A percentile compares a stretch with the other conserved stretches of the same genome.
Conservation (phyloP, 2,888 invertebrate species). For the Macrosiphum euphorbiae region DNA sequence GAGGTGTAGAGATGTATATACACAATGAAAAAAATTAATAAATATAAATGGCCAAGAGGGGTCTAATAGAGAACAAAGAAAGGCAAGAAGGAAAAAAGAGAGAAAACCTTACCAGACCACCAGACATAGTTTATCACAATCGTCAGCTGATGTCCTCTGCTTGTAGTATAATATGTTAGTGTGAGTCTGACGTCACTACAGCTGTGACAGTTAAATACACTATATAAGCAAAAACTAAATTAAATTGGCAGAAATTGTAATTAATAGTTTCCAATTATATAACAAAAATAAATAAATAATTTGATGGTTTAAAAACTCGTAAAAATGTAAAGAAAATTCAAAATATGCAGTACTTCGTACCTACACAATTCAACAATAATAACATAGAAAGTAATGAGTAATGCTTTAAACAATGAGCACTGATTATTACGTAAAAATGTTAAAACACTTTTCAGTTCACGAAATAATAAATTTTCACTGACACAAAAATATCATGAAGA, state of each 20-base stretch:
- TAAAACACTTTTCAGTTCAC: background rate
- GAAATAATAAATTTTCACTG: background rate
- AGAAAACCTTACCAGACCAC: constrained; percentile 49
- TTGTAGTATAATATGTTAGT: background rate
- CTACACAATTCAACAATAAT: background rate
- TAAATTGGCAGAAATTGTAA: constrained; percentile 37
- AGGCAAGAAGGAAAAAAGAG: constrained; percentile 37
- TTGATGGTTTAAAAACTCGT: background rate
- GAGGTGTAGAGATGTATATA: constrained; percentile 22
- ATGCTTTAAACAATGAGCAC: background rate
- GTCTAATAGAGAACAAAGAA: constrained; percentile 39
- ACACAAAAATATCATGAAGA: background rate
- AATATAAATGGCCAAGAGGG: constrained; percentile 55
- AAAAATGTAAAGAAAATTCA: background rate
- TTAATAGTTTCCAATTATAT: constrained; percentile 21
- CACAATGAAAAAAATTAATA: constrained; percentile 39
- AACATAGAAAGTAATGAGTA: background rate
- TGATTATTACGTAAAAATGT: background rate
- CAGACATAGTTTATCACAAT: constrained; percentile 52
- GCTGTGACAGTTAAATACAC: constrained; percentile 1
- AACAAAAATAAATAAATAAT: background rate
- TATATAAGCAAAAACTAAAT: background rate
- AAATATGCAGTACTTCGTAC: background rate
- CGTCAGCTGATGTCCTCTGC: constrained; percentile 50
- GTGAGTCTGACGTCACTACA: constrained; percentile 46